phyloP scores from a whole-genome alignment of 2,113 vertebrate genomes.

The Ailurus styani region DNA sequence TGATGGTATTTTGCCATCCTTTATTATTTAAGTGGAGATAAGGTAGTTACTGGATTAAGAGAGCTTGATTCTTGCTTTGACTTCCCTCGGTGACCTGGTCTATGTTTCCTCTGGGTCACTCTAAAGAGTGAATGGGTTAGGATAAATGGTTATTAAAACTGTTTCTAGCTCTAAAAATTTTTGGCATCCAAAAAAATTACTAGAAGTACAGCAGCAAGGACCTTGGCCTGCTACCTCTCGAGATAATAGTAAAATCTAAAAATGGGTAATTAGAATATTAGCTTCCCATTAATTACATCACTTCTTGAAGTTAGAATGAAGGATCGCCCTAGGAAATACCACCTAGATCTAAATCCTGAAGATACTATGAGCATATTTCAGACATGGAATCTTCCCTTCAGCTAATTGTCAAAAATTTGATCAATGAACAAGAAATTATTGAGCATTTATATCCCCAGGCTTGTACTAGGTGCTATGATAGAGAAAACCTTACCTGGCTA shows the following conservation, averaged over 20 bases:
- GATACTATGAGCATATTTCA: not conserved
- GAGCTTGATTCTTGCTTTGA: not conserved
- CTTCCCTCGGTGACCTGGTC: not conserved
- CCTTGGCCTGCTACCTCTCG: not conserved
- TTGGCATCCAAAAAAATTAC: not conserved
- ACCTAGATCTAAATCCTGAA: not conserved
- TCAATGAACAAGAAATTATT: conserved; percentile 16
- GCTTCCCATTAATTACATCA: not conserved
- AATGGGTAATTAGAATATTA: not conserved
- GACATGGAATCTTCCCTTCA: not conserved
- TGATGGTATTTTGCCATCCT: not conserved
- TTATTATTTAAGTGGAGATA: not conserved
- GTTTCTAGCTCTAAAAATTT: not conserved
- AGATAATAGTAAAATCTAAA: conserved; percentile 3
- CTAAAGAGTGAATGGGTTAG: not conserved
- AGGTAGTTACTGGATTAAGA: not conserved
- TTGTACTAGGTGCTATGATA: not conserved
- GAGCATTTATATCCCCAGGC: not conserved
- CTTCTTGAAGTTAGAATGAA: not conserved
- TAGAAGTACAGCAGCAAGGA: not conserved
- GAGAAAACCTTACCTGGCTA: not conserved
- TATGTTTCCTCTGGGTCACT: not conserved
- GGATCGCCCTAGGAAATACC: not conserved
- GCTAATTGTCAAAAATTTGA: not conserved
- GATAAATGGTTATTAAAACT: not conserved